A percentile compares a stretch with the other conserved stretches of the same genome.
These are phyloP conservation scores for Pachydiplax longipennis DNA, from an alignment of 2,888 invertebrate species.

Conservation along the genomic window DNA sequence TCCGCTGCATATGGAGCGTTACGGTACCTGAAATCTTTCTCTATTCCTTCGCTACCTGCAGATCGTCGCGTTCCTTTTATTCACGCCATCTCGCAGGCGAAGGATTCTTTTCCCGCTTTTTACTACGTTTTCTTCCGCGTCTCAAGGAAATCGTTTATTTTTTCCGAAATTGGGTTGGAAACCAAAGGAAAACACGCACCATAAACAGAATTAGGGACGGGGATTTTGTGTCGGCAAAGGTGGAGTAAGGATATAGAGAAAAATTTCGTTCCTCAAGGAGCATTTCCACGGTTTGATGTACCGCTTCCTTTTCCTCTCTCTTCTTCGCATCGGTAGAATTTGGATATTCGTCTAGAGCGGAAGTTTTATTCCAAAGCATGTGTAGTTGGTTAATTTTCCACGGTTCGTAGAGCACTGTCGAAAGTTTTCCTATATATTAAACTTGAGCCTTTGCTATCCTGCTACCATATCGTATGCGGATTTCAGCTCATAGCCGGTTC, in stretches of 20 bases:
- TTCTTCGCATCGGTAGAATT: too few species aligned
- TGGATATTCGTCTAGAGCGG: too few species aligned
- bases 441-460: too few species aligned
- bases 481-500: too few species aligned
- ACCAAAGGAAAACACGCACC: background rate
- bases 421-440: too few species aligned
- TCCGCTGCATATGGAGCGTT: background rate
- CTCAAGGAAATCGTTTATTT: background rate
- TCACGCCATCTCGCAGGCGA: background rate
- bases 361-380: too few species aligned
- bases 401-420: too few species aligned
- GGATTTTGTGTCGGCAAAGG: background rate
- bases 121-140: background rate
- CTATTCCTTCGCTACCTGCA: background rate
- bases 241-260: background rate
- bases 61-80: background rate
- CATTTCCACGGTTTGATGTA: too few species aligned
- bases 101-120: background rate
- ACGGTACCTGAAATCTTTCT: background rate
- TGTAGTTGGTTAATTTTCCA: too few species aligned
- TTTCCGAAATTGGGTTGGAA: background rate
- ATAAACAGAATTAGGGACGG: background rate
- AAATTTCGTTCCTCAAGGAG: too few species aligned
- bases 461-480: too few species aligned
- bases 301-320: too few species aligned